These are phyloP conservation scores for Nephotettix cincticeps DNA, from an alignment of 1,140 invertebrate species.

Conservation along the genomic window DNA sequence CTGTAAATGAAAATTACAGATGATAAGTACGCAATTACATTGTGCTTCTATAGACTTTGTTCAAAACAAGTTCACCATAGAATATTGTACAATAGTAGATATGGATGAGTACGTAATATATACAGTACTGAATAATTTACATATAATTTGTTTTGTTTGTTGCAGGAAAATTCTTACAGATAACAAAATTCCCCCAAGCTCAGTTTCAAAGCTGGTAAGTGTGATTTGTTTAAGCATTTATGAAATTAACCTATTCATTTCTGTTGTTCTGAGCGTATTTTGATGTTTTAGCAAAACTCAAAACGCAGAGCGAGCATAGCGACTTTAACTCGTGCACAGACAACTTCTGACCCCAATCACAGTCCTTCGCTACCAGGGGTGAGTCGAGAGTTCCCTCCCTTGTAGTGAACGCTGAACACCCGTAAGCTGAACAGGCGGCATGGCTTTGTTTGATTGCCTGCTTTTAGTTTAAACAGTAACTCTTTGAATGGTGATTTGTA, in stretches of 20 bases:
- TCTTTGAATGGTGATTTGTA: too few species aligned
- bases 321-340: slow-evolving; percentile 31
- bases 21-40: too few species aligned
- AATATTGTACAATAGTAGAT: too few species aligned
- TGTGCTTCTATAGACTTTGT: too few species aligned
- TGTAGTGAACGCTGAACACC: too few species aligned
- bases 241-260: background rate
- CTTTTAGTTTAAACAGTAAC: too few species aligned
- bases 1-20: too few species aligned
- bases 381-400: slow-evolving; percentile 15
- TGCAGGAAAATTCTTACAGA: slow-evolving; percentile 31
- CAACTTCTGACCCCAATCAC: background rate
- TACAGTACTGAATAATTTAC: too few species aligned
- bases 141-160: slow-evolving; percentile 3
- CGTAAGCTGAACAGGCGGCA: too few species aligned
- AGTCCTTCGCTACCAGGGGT: slow-evolving; percentile 18
- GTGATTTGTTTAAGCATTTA: background rate
- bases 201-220: slow-evolving; percentile 29
- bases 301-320: slow-evolving; percentile 34
- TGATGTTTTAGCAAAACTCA: slow-evolving; percentile 29
- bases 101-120: too few species aligned
- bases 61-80: too few species aligned
- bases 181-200: slow-evolving; percentile 19
- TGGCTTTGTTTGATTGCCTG: too few species aligned
- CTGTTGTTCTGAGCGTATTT: background rate